Evolutionary conservation across 1,140 invertebrate species (phyloP), one percentile per base, ranked within the genome.

Genomic region (Magallana gigas): DNA sequence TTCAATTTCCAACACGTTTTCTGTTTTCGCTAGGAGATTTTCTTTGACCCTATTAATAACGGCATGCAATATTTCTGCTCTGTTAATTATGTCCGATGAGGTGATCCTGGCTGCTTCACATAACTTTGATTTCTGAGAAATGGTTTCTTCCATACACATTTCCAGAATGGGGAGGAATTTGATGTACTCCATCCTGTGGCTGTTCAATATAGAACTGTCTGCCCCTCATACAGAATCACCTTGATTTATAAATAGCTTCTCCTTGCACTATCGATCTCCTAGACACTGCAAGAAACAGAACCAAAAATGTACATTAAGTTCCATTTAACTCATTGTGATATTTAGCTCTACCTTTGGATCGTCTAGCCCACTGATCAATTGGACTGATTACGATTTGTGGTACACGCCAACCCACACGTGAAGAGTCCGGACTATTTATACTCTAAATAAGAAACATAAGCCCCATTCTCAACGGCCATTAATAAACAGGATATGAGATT

Each of bases 81-180:
- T 57, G 9, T 58, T 57, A 57, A 57, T 58, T 2, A 83, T 83
- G 57, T 83, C 57, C 48, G 48, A 7, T n/a, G 48, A 6, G 1
- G 81, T 83, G 1, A 57, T 12, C 18, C 57, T 58, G 14, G 48
- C 81, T 23, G 57, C 18, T 6, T 57, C 48, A n/a, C 57, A 57
- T 6, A 83, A 16, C 57, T 83, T 83, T n/a, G 48, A 57, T 23
- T 83, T 83, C 11, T 83, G 81, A 1, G 81, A 23, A 9, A 83
- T 9, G 12, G 48, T 58, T 58, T 83, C 81, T 57, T 83, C 16
- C 11, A 83, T n/a, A 16, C 16, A 83, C 11, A 29, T 18, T 56
- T 83, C 18, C 1, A 83, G 18, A 57, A 58, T n/a, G 36, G 81
- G 81, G 56, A 83, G 11, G 18, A 83, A 83, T 16, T 83, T 57